These are phyloP conservation scores for Canis aureus DNA, from an alignment of 2,113 vertebrate genomes.

Conservation along the genomic window DNA sequence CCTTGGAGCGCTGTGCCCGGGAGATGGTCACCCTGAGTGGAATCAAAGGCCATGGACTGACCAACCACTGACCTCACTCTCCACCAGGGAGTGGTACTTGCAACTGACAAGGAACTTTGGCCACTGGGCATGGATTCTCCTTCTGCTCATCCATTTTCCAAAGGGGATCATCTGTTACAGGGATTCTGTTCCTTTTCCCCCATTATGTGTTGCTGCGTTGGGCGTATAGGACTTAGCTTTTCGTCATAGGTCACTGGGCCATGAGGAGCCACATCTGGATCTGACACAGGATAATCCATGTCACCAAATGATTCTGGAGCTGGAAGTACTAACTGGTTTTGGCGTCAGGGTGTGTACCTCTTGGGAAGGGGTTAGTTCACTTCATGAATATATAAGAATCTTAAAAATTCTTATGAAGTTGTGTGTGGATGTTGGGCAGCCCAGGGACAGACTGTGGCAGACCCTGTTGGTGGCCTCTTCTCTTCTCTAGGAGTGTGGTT, in stretches of 20 bases:
- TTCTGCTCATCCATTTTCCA: not conserved
- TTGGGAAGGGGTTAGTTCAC: not conserved
- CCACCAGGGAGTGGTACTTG: not conserved
- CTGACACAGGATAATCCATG: rapidly evolving
- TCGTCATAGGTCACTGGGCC: not conserved
- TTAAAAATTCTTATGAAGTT: not conserved
- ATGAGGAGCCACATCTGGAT: not conserved
- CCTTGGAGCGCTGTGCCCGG: no score
- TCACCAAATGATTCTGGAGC: not conserved
- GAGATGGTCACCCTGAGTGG: not conserved
- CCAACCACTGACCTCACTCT: no score
- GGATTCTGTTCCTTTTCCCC: not conserved
- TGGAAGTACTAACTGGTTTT: not conserved
- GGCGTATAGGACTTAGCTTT: not conserved
- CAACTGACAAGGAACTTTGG: not conserved
- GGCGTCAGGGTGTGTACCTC: not conserved
- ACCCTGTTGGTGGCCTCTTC: not conserved
- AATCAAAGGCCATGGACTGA: not conserved
- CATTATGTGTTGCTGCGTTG: not conserved
- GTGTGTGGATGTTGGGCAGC: no score
- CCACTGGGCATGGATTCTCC: not conserved
- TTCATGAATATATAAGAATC: not conserved
- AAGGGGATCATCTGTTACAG: slow-evolving; percentile 61
- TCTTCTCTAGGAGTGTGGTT: not conserved
- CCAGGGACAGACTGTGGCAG: not conserved